Evolutionary conservation across 2,888 invertebrate genomes (phyloP).

Genomic region (Hartigia nigra): DNA sequence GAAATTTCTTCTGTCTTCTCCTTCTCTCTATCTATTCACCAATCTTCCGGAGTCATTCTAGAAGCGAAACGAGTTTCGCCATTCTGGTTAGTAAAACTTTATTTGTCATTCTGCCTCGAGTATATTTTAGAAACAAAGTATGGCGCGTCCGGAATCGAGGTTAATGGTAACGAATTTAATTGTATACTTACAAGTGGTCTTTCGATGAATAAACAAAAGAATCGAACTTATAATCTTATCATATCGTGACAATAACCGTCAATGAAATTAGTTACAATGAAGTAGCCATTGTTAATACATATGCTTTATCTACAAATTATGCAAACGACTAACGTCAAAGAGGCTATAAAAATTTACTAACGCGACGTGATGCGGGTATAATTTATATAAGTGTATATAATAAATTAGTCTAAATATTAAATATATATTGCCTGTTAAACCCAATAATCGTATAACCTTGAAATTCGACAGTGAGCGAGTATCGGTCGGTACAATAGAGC

Average conservation of each 20-base stretch:
- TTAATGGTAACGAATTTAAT: neutral
- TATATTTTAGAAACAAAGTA: neutral
- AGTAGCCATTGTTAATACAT: neutral
- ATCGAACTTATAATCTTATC: neutral
- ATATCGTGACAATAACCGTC: neutral
- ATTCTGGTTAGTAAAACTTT: neutral
- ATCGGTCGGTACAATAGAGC: neutral
- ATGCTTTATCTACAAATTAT: neutral
- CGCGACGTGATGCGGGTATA: neutral
- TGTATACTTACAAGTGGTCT: neutral
- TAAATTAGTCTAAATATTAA: neutral
- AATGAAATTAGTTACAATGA: neutral
- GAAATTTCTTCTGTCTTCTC: neutral
- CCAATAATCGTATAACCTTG: neutral
- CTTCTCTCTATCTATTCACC: neutral
- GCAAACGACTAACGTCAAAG: neutral
- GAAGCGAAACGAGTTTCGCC: neutral
- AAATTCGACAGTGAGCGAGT: neutral
- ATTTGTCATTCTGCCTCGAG: neutral
- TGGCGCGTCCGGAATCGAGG: neutral
- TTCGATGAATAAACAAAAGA: neutral
- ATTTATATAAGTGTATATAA: neutral
- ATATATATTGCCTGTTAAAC: neutral
- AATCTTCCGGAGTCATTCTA: neutral
- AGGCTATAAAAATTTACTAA: neutral